Evolutionary conservation across 2,113 vertebrate genomes (phyloP).

Genomic region (Pluvianellus socialis): DNA sequence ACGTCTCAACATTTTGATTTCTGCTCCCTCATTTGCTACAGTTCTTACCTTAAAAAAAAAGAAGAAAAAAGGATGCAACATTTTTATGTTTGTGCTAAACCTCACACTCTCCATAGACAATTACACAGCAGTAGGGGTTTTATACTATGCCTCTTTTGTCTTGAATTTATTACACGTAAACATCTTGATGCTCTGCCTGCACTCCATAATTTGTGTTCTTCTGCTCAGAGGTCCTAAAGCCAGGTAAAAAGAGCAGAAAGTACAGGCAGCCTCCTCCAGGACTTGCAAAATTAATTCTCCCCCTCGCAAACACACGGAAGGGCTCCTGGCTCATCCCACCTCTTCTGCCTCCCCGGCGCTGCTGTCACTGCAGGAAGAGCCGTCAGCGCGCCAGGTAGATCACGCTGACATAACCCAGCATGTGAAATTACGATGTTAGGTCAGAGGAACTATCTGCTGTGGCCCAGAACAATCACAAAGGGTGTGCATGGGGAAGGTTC

Average conservation of each 20-base stretch:
- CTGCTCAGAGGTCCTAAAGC: neutral
- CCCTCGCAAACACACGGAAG: neutral
- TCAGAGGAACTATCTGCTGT: neutral
- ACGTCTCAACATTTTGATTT: neutral
- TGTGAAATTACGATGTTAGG: neutral
- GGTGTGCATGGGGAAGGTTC: neutral
- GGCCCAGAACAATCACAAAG: neutral
- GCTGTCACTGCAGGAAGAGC: neutral
- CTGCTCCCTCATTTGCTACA: neutral
- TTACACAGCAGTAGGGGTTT: neutral
- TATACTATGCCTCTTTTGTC: neutral
- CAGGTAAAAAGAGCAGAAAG: neutral
- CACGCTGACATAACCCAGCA: rapidly evolving
- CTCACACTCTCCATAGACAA: neutral
- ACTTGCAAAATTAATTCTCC: neutral
- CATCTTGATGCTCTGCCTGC: neutral
- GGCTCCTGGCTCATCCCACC: neutral
- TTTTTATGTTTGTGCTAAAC: neutral
- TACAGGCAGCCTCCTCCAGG: neutral
- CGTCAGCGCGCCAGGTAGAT: neutral
- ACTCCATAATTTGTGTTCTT: neutral
- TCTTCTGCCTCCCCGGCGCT: rapidly evolving
- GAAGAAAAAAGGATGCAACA: neutral
- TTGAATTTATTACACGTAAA: neutral
- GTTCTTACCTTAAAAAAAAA: neutral